Evolutionary conservation across 2,888 invertebrate genomes (phyloP), one percentile per base, ranked within the genome.

Genomic region (Callinectes sapidus): DNA sequence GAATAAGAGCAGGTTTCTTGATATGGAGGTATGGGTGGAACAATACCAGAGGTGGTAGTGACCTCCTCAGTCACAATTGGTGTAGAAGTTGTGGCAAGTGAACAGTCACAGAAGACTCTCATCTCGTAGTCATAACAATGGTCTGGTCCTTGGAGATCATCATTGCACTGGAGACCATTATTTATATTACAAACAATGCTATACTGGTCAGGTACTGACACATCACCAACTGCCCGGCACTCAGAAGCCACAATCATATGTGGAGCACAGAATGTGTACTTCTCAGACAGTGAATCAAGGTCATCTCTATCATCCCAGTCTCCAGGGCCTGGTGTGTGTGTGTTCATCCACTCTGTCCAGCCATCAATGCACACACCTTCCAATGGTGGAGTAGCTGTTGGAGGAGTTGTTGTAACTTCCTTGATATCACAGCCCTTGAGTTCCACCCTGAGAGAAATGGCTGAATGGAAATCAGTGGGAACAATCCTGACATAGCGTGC

Each of bases 401-500:
- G 81, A 10, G 92, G 71, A 71, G 91, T 86, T 6, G 93, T 35
- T 48, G 88, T 42, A n/a, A 92, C 77, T 55, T 91, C 93, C 90
- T 42, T 77, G 0, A 93, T n/a, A 90, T 95, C 94, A 95, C 96
- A 96, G 6, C 96, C 96, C 48, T 95, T 95, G 39, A 96, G 95
- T 93, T 95, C 95, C 35, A 95, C 91, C 92, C 95, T 94, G 48
- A 96, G 94, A 23, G 95, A 95, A 3, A 95, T 95, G 77, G 95
- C 94, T 6, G 95, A 94, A 16, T 95, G 94, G 91, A 95, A 95
- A 35, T 94, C 94, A 2, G 95, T 95, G 5, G 96, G 96, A 16
- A 95, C 94, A 2, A 96, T 92, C 32, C 95, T 94, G 23, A 96
- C 94, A 93, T 95, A 95, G 90, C 95, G 94, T 5, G 95, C 95